Evolutionary conservation across 2,888 invertebrate species (phyloP), one percentile per base, ranked within the genome.

Genomic region (Dicyrtomina minuta): DNA sequence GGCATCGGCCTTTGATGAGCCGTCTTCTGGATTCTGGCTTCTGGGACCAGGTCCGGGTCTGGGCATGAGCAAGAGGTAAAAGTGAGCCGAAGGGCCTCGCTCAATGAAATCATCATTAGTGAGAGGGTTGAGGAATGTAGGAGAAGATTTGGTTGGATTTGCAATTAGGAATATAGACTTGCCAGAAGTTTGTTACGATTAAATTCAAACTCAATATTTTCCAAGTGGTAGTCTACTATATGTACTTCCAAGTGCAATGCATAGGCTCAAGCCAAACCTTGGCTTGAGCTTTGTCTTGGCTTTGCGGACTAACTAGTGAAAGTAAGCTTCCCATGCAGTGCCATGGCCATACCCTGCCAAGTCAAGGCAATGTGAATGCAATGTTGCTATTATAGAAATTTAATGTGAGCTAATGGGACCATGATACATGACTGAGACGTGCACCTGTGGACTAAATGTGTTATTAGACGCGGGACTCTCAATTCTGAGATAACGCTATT

Each of bases 321-420:
- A n/a, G 13, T 13, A n/a, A 2, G 1, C 44, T 44, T n/a, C 2
- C 1, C 13, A 44, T 44, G 5, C n/a, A 44, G 3, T 3, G 49
- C 10, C 4, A 49, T 13, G 20, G 60, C n/a, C 10, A 17, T 43
- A 43, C 22, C 17, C 2, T 17, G 20, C 12, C 12, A 33, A 27
- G n/a, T 39, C n/a, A 41, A 41, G 41, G 15, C 26, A n/a, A 20
- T 55, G 55, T 15, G 5, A 8, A 15, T 60, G 60, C n/a, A n/a
- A n/a, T n/a, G n/a, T n/a, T n/a, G n/a, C n/a, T n/a, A n/a, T n/a
- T n/a, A 39, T 39, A 43, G 59, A 59, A 59, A 41, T 39, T 39
- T 59, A 59, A 64, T 64, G 51, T 46, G 46, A 46, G 64, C 26
- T 64, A 64, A 64, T 64, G 64, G 51, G 51, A 51, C 64, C 17